Base-by-base conservation (phyloP, 2,797 vertebrate species). In the Poecilia velifera region DNA sequence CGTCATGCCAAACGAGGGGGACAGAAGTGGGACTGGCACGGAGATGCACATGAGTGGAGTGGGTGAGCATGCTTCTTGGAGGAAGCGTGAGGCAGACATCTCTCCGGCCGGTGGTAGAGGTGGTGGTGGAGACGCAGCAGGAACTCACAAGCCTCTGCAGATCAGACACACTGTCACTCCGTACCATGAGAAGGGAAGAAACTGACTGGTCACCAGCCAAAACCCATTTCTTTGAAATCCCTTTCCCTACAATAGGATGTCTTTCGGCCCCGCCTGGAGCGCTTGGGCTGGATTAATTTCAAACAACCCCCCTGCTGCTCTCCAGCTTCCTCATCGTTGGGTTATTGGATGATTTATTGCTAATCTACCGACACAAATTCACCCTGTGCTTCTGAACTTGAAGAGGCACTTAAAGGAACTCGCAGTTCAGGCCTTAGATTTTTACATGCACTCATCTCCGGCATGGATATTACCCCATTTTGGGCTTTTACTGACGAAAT, bases 311-410 rank as follows among this genome's bases (percentile, higher is more conserved):
- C 85, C 89, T 57, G 82, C 85, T 39, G 45, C 85, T 90, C 87
- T 84, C 78, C 82, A 89, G 90, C 92, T 94, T 94, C 87, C 91
- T 92, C 91, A 90, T 95, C 80, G 77, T 76, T 10, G 82, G 78
- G 91, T 93, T 94, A 94, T 94, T 93, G 92, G 90, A 94, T 93
- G 93, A 95, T 94, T 95, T 95, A 93, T 93, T 89, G 88, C 91
- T 93, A 95, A 95, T 95, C 94, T 94, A 88, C 89, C 89, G 84
- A 92, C 92, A 91, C 92, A 93, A 94, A 95, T 93, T 93, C 89
- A 88, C 91, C 83, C 88, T 82, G 84, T 72, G 84, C 87, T 91
- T 94, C 88, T 94, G 92, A 94, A 91, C 89, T 90, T 92, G 91
- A 92, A 90, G 84, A 85, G 85, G 87, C 86, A 90, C 83, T 89